Base-by-base conservation (phyloP, 2,797 vertebrate genomes). In the Tamandua tetradactyla region DNA sequence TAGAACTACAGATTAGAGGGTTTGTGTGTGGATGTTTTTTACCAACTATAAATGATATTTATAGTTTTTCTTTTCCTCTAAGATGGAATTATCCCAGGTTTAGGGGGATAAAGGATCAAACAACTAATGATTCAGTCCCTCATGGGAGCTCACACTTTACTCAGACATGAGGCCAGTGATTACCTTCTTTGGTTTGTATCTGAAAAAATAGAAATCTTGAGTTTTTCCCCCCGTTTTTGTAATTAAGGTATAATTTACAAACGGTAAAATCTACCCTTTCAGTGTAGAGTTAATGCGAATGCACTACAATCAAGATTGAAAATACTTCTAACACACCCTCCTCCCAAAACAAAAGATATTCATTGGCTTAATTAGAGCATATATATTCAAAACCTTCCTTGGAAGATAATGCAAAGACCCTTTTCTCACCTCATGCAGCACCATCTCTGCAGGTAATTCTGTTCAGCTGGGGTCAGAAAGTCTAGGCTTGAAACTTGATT, bases 51-150 rank as follows among this genome's bases (percentile, higher is more conserved):
- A 35, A 35, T 68, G 14, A 27, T 17, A 72, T 44, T 47, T 30
- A 72, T 32, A 62, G 10, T 64, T 30, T 62, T 17, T 79, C 30
- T 55, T 92, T 86, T 15, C 10, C 52, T 61, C 11, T 20, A 32
- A 37, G 62, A 32, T 27, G 20, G 68, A 37, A 35, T 61, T 80
- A n/a, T 18, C 10, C 35, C 2, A 8, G 25, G 30, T 20, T 86
- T 8, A 30, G 17, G 9, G 6, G 20, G 1, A 11, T n/a, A 35
- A 15, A 18, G n/a, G 4, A 17, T 5, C 12, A 9, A 52, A 1
- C 5, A 32, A 42, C 15, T 1, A 0, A 7, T 1, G 30, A 47
- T 42, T 44, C 3, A 18, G 0, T 11, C 35, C 27, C 0, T 86
- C 22, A 10, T 42, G 72, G 22, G n/a, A 55, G 18, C 20, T 55